Evolutionary conservation across 2,113 vertebrate species (phyloP), one percentile per base, ranked within the genome.

Genomic region (Heteronetta atricapilla): DNA sequence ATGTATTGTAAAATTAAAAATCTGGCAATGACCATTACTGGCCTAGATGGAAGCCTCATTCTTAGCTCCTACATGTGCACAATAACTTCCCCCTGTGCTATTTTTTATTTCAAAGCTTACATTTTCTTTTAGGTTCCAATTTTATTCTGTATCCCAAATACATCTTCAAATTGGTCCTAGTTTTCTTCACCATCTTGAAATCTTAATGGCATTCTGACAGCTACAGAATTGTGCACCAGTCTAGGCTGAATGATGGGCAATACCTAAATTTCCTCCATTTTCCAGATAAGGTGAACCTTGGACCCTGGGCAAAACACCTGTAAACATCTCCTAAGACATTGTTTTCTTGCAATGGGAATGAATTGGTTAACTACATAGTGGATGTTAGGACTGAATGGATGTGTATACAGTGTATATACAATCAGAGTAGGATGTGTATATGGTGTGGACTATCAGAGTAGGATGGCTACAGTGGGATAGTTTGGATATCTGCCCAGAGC

Each of bases 281-380:
- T 16, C 52, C 6, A 13, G 14, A 7, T 15, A 44, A 5, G 4
- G 4, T 44, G 59, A 85, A 50, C 0, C 0, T 1, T 29, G 11
- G 3, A 58, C 20, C 33, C 8, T 11, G 11, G 18, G 15, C 12
- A 46, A 84, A 13, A 8, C 15, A 62, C 5, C 25, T 70, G 14
- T 46, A 36, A n/a, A 50, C 69, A 1, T 36, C 4, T 8, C 11
- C 22, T n/a, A 2, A 5, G 4, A 4, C 0, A 3, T 21, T 12
- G 11, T 31, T 63, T 48, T 63, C 20, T 26, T 69, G 10, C 18
- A 25, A n/a, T 74, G 29, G 33, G 33, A 88, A 53, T 23, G 13
- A 82, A 12, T 17, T 42, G 5, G 29, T 67, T 29, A 75, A 8
- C 19, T 50, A 25, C 31, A 59, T 19, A 8, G 8, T 44, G n/a